Evolutionary conservation across 2,888 invertebrate genomes (phyloP), one percentile per base, ranked within the genome.

Genomic region (Parthenolecanium corni): DNA sequence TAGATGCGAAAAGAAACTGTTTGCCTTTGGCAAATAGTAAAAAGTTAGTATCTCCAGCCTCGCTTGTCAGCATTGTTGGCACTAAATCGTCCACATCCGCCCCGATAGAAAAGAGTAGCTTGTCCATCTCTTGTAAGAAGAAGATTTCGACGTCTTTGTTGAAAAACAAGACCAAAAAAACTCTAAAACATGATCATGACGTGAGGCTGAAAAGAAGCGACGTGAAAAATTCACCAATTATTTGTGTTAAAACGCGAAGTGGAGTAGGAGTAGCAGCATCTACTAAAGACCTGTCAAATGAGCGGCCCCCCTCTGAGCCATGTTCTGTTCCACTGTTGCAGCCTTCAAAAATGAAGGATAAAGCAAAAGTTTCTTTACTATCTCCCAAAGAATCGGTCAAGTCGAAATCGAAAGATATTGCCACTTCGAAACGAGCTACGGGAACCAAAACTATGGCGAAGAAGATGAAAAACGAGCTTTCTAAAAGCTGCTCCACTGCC

Each of bases 401-500:
- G 54, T 54, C 49, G 25, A 64, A 66, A 47, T 56, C 57, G n/a
- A 64, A 66, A 49, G 57, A 52, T 1, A 53, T 40, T 2, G 64
- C 65, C 14, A 65, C 64, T 31, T 46, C 53, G 25, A 14, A 21
- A 11, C 11, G 42, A n/a, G 2, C 25, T 31, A 44, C 20, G 40
- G 11, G 20, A 18, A 54, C 16, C 56, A 40, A 38, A 9, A 14
- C 16, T 16, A 4, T 52, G 49, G 38, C 53, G 24, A 53, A 66
- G 57, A 42, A 44, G 47, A 52, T 62, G 42, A 53, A 52, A 44
- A 16, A 64, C 57, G 62, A 36, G 24, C n/a, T 21, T 2, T 21
- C 49, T 36, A 18, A 62, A 47, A 52, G n/a, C 23, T 1, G 56
- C 25, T 77, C 76, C 42, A 77, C 77, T 61, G 77, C 76, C 73